Base-by-base conservation (phyloP, 2,797 vertebrate genomes). In the Ispidina picta region DNA sequence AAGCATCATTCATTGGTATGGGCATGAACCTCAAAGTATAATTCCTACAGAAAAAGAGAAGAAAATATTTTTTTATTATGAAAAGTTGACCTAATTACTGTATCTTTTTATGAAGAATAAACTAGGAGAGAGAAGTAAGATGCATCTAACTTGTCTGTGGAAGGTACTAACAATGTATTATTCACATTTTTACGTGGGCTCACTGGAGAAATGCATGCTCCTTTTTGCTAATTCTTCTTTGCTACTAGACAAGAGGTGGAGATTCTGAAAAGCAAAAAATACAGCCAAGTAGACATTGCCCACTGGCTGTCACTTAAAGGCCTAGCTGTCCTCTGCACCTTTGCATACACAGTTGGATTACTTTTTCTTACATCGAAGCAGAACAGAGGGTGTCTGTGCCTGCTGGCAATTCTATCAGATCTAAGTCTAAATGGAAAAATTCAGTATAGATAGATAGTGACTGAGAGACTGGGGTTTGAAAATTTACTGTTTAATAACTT, bases 21-120 rank as follows among this genome's bases (percentile, higher is more conserved):
- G 99, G 99, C 99, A 99, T 99, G 94, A 99, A 99, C 58, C 99
- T 98, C 90, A 99, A 97, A 2, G 99, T 99, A 85, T 99, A 99
- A 96, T 99, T 99, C 96, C 99, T 99, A 87, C 70, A 90, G 46
- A 64, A 92, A 81, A 87, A 87, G 2, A 22, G 43, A 52, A 58
- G 3, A 64, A 52, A 12, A 16, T 6, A 13, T 4, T 28, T 68
- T 76, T 76, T 37, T 28, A 39, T 35, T 8, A 43, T 39, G 51
- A 58, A 46, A 90, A 48, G 9, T 60, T 71, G 75, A 76, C 19
- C 15, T 33, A 74, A 62, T 54, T 58, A 52, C 31, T 56, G 5
- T 44, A n/a, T 16, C 21, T 83, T 43, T 46, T 73, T 14, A 81
- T 8, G 28, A 81, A 68, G 37, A 68, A 71, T 13, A 69, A 84